Conservation (phyloP, 92 coral and sea anemone species). For the Epizoanthus stellaris region DNA sequence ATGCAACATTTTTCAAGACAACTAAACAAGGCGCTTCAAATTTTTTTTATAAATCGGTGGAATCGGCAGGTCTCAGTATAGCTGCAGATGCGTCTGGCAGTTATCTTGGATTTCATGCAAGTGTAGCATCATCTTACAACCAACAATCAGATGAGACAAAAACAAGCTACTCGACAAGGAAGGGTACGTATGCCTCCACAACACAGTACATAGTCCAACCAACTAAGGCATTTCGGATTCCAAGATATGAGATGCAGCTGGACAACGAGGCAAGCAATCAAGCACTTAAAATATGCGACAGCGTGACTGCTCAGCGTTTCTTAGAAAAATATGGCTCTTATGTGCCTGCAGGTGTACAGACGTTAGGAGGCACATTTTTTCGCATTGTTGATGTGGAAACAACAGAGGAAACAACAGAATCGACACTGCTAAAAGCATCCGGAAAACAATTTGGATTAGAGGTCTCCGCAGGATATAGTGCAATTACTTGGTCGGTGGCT, state of each 20-base stretch:
- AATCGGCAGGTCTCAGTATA: conserved; percentile 37
- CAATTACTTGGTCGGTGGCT: not conserved
- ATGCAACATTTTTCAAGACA: conserved; percentile 9
- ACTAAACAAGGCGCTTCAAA: conserved; percentile 3
- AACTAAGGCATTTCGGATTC: conserved; percentile 18
- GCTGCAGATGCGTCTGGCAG: conserved; percentile 24
- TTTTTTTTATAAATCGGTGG: conserved; percentile 17
- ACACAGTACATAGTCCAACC: conserved; percentile 27
- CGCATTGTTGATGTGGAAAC: conserved; percentile 20
- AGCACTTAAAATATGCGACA: not conserved
- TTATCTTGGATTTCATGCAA: not conserved
- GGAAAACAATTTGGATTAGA: conserved; percentile 21
- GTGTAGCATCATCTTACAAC: conserved; percentile 15
- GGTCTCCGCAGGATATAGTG: conserved; percentile 1
- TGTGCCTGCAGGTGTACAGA: conserved; percentile 29
- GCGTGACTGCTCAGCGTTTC: conserved; percentile 10
- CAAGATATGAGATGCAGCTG: conserved; percentile 25
- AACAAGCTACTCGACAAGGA: not conserved
- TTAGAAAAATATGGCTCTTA: conserved; percentile 21
- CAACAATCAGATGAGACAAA: conserved; percentile 7
- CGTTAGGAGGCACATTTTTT: conserved; percentile 27
- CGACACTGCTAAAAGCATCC: not conserved
- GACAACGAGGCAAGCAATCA: conserved; percentile 7
- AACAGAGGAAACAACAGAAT: conserved; percentile 8
- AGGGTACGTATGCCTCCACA: conserved; percentile 19